These are phyloP conservation scores for Xerus rutilus DNA, from an alignment of 2,797 vertebrate genomes.

Conservation along the genomic window DNA sequence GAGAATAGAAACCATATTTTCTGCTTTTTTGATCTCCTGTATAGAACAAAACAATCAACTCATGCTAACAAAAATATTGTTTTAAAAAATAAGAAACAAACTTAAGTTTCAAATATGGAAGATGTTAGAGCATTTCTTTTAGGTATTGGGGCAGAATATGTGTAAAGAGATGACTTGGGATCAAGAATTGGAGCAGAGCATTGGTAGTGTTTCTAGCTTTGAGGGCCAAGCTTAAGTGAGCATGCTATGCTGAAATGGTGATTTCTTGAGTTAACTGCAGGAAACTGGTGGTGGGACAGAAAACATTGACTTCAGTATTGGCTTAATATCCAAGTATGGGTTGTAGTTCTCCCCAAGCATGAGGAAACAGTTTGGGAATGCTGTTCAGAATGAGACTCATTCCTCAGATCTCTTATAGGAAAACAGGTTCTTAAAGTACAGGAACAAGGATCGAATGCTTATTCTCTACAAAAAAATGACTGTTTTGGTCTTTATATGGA, in stretches of 20 bases:
- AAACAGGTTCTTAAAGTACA: background rate
- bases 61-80: slow-evolving; percentile 2
- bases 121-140: background rate
- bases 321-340: background rate
- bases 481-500: slow-evolving; percentile 23
- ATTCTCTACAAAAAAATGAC: background rate
- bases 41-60: slow-evolving; percentile 41
- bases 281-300: background rate
- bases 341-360: background rate
- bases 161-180: background rate
- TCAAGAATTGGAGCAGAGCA: background rate
- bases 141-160: background rate
- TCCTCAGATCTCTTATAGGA: background rate
- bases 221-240: background rate
- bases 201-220: slow-evolving; percentile 19
- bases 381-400: background rate
- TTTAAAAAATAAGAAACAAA: background rate
- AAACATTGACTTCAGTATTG: background rate
- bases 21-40: background rate
- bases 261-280: background rate
- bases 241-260: background rate
- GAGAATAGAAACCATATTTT: slow-evolving; percentile 25
- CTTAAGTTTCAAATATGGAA: slow-evolving; percentile 17
- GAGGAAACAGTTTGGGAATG: slow-evolving; percentile 31
- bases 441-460: background rate